Percentiles rank a stretch among this genome's conserved stretches.
phyloP scores from a whole-genome alignment of 2,888 invertebrate genomes.

The Lochmaea capreae region DNA sequence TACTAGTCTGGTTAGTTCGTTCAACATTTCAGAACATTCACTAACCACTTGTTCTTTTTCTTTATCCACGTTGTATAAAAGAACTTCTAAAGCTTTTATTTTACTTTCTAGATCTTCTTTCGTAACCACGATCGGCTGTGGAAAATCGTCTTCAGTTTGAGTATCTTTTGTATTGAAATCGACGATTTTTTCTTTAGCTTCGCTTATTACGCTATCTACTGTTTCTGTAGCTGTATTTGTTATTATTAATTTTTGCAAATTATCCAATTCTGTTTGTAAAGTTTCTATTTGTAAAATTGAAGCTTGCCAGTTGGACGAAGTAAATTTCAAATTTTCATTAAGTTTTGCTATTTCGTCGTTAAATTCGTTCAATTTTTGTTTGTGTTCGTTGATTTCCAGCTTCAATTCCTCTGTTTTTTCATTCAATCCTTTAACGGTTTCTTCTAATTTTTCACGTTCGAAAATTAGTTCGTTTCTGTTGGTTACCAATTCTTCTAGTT shows the following conservation, averaged over 20 bases:
- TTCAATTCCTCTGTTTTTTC: constrained; percentile 48
- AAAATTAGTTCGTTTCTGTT: constrained; percentile 60
- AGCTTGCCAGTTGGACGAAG: constrained; percentile 23
- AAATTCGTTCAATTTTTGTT: constrained; percentile 40
- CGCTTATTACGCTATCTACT: constrained; percentile 46
- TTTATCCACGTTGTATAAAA: constrained; percentile 63
- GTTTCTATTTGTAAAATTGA: constrained; percentile 51
- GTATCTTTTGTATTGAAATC: constrained; percentile 35
- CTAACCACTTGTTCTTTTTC: constrained; percentile 61
- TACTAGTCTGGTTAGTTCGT: constrained; percentile 60
- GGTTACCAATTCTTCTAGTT: constrained; percentile 59
- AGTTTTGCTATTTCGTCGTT: constrained; percentile 34
- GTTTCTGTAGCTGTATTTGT: constrained; percentile 46
- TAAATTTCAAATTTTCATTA: constrained; percentile 37
- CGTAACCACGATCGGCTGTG: constrained; percentile 45
- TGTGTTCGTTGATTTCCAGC: constrained; percentile 46
- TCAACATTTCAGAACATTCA: constrained; percentile 61
- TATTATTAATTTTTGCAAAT: constrained; percentile 44
- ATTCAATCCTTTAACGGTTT: constrained; percentile 60
- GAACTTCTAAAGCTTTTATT: constrained; percentile 62
- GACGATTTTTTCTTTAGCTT: constrained; percentile 41
- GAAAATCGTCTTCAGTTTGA: constrained; percentile 33
- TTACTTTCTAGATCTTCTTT: constrained; percentile 60
- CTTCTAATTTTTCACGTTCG: constrained; percentile 64
- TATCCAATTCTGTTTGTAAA: constrained; percentile 48